phyloP scores from a whole-genome alignment of 2,113 vertebrate species.

The Rostratula benghalensis region DNA sequence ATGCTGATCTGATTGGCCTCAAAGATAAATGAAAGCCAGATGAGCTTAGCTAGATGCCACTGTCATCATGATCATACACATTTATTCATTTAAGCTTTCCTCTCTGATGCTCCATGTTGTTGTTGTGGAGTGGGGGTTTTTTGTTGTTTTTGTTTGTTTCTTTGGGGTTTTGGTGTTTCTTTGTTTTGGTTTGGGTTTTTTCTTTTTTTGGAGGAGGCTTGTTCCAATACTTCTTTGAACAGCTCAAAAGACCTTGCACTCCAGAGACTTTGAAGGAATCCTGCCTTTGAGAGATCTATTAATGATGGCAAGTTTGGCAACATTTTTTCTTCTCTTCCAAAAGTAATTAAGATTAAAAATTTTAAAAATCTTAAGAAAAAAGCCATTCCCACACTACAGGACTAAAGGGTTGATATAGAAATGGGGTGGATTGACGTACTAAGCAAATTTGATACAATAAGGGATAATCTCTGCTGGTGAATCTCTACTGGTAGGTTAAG shows the following conservation, averaged over 20 bases:
- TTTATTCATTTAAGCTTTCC: background rate
- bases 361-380: too few species aligned
- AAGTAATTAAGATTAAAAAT: background rate
- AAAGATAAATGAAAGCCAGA: background rate
- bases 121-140: rapidly evolving
- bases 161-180: background rate
- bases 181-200: background rate
- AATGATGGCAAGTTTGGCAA: background rate
- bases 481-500: background rate
- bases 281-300: background rate
- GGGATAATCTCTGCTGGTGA: background rate
- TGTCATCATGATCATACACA: background rate
- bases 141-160: background rate
- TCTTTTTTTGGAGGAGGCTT: background rate
- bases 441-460: background rate
- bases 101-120: background rate
- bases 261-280: background rate
- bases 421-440: background rate
- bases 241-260: background rate
- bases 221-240: background rate
- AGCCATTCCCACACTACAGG: background rate
- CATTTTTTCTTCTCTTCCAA: background rate
- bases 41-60: background rate
- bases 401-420: background rate
- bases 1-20: background rate